Conservation (phyloP, 2,888 invertebrate genomes). For the Amphimallon solstitiale region DNA sequence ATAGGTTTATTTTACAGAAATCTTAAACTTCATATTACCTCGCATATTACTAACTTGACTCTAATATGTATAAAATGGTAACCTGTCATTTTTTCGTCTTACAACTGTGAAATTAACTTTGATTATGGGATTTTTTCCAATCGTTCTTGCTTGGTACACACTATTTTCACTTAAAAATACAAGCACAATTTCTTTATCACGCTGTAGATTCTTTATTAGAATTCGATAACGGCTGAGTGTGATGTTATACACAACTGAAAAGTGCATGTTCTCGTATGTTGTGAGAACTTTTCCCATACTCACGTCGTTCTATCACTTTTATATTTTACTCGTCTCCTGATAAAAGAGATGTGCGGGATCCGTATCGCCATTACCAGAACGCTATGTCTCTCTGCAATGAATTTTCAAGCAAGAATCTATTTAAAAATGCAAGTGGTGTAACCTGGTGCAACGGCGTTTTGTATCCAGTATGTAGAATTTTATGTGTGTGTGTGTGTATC, state of each 20-base stretch:
- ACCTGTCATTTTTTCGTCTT: too few species aligned
- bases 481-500: neutral
- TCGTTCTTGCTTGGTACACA: too few species aligned
- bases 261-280: slow-evolving; percentile 5
- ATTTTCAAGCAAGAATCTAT: slow-evolving; percentile 25
- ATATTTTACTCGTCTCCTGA: slow-evolving; percentile 14
- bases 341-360: slow-evolving; percentile 14
- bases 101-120: too few species aligned
- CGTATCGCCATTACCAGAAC: slow-evolving; percentile 18
- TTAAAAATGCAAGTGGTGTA: slow-evolving; percentile 30
- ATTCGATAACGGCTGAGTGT: too few species aligned
- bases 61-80: too few species aligned
- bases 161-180: too few species aligned
- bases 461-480: slow-evolving; percentile 4
- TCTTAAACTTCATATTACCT: too few species aligned
- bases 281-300: neutral
- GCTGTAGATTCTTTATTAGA: too few species aligned
- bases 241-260: neutral
- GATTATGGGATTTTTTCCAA: too few species aligned
- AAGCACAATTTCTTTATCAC: too few species aligned
- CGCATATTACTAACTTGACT: too few species aligned
- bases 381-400: slow-evolving; percentile 28
- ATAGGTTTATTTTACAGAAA: too few species aligned
- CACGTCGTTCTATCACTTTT: slow-evolving; percentile 2
- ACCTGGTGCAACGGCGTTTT: slow-evolving; percentile 20